Base-by-base conservation (phyloP, 2,888 invertebrate species). In the Dexiosoma caninum region DNA sequence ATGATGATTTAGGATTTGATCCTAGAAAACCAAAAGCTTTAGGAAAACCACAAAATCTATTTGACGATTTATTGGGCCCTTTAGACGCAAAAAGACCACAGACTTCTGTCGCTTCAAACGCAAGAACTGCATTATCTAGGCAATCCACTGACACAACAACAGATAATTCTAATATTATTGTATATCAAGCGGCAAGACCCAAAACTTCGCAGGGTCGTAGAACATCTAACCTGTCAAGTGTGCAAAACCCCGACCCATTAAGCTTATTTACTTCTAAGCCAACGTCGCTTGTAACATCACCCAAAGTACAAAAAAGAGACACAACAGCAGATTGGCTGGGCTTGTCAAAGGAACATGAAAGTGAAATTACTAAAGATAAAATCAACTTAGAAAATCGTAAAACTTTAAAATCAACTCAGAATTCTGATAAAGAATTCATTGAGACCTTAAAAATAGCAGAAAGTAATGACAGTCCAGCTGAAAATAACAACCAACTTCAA, bases 111-210 rank as follows among this genome's bases (percentile, higher is more conserved):
- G 30, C 80, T 7, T 80, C 57, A 16, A 37, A 23, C 14, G n/a
- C 82, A 2, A 82, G 82, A 12, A 75, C 83, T 2, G 85, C 88
- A 0, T 86, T 90, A 77, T 90, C 90, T 1, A 86, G 90, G 0
- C 90, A 90, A 75, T 89, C 89, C 0, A 90, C 90, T 0, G 90
- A 90, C 30, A 89, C 89, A 2, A 89, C 89, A 0, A 89, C 89
- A 0, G 90, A 90, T 2, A 89, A 86, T 55, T 86, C 88, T 0
- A 85, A 85, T 40, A 81, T 87, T 27, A 66, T 82, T 1, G 82
- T 70, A 42, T 53, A 85, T 0, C 86, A 87, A 49, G 55, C 84
- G 0, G 46, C 82, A 0, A 85, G 89, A 3, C 88, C 89, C 0
- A 90, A 89, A 74, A 90, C 90, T 0, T 86, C 87, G 0, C 84